These are phyloP conservation scores for Cheilinus undulatus DNA, from an alignment of 2,113 vertebrate species.

Conservation along the genomic window DNA sequence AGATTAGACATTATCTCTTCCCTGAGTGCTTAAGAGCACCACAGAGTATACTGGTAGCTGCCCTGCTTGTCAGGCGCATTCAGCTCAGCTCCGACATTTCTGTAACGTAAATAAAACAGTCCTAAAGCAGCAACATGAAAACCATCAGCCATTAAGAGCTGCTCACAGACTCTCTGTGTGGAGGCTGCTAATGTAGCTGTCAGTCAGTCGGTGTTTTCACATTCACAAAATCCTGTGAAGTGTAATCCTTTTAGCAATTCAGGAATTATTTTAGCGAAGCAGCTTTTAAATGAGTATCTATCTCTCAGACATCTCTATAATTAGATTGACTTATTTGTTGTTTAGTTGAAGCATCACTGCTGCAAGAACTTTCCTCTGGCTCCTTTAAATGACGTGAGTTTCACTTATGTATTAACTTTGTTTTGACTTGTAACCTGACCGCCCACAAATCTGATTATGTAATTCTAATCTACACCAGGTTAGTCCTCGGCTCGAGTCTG, in stretches of 20 bases:
- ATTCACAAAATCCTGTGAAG: slow-evolving; percentile 25
- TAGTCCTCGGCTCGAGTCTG: slow-evolving; percentile 8
- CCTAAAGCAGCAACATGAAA: slow-evolving; percentile 32
- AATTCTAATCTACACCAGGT: slow-evolving; percentile 9
- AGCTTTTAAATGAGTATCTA: slow-evolving; percentile 21
- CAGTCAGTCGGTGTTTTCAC: slow-evolving; percentile 22
- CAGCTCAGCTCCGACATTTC: slow-evolving; percentile 47
- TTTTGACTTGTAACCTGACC: slow-evolving; percentile 18
- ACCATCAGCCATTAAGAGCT: slow-evolving; percentile 45
- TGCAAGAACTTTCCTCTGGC: too few relatives aligned
- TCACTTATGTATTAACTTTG: not conserved
- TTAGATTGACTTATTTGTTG: slow-evolving; percentile 24
- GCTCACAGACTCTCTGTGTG: slow-evolving; percentile 15
- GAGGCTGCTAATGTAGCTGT: not conserved
- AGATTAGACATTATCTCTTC: slow-evolving; percentile 66
- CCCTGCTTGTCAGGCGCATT: slow-evolving; percentile 35
- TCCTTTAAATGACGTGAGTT: not conserved
- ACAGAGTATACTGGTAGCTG: slow-evolving; percentile 33
- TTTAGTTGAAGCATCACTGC: slow-evolving; percentile 1
- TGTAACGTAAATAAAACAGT: slow-evolving; percentile 53
- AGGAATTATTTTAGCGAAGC: not conserved
- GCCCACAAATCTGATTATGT: slow-evolving; percentile 4
- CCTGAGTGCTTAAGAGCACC: slow-evolving; percentile 58
- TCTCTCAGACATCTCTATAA: slow-evolving; percentile 14
- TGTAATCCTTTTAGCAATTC: slow-evolving; percentile 22